phyloP scores from a whole-genome alignment of 2,797 vertebrate species.

The Trematomus bernacchii region DNA sequence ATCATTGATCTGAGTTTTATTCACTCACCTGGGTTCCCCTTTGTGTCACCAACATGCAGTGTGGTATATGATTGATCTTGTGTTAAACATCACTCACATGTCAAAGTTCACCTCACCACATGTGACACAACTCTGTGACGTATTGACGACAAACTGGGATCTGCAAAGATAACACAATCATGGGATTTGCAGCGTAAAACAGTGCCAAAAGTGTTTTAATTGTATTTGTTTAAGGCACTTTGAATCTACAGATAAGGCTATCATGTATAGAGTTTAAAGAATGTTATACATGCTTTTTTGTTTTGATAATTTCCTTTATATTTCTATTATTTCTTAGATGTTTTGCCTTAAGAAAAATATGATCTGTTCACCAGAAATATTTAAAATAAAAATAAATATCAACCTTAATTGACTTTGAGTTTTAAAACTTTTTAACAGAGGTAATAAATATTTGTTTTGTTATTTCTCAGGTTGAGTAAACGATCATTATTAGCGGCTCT shows the following conservation, averaged over 20 bases:
- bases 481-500: constrained; percentile 44
- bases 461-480: constrained; percentile 57
- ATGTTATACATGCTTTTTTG: neutral
- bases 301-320: neutral
- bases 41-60: neutral
- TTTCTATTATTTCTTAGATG: neutral
- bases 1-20: neutral
- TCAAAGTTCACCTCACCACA: constrained; percentile 37
- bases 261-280: neutral
- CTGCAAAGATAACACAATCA: neutral
- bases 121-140: constrained; percentile 2
- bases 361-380: too few relatives aligned
- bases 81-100: neutral
- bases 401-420: too few relatives aligned
- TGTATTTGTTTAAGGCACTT: neutral
- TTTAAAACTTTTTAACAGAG: too few relatives aligned
- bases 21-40: neutral
- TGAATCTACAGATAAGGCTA: too few relatives aligned
- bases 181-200: neutral
- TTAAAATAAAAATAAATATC: too few relatives aligned
- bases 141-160: neutral
- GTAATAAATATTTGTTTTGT: neutral
- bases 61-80: neutral
- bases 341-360: neutral
- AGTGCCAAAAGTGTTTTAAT: neutral